phyloP scores from a whole-genome alignment of 2,113 vertebrate species.

The Sakesphorus luctuosus region DNA sequence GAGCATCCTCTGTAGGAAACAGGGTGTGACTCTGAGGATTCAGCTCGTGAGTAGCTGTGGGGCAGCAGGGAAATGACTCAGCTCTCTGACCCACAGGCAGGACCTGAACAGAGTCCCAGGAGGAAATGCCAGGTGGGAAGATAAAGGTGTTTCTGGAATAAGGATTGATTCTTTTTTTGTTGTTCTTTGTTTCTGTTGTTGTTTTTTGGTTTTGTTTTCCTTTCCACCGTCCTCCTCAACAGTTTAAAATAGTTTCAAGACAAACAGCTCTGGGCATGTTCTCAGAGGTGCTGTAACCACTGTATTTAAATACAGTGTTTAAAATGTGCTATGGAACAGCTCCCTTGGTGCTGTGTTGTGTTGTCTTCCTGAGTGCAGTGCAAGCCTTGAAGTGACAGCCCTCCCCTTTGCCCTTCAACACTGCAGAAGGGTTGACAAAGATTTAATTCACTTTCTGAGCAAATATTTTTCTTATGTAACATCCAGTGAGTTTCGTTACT shows the following conservation, averaged over 20 bases:
- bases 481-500: neutral
- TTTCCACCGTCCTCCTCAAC: neutral
- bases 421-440: neutral
- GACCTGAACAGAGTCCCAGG: conserved; percentile 13
- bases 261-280: neutral
- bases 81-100: neutral
- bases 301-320: neutral
- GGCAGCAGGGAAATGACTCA: conserved; percentile 15
- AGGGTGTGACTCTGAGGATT: neutral
- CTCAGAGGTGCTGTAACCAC: neutral
- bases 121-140: neutral
- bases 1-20: neutral
- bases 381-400: neutral
- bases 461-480: neutral
- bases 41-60: neutral
- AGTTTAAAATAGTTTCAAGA: neutral
- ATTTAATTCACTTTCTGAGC: neutral
- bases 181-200: neutral
- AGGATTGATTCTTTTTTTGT: neutral
- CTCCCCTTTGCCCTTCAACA: neutral
- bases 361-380: neutral
- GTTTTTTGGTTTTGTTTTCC: neutral
- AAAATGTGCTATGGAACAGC: neutral
- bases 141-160: conserved; percentile 15
- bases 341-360: neutral